Percentiles rank a stretch among this genome's conserved stretches.
These are phyloP conservation scores for Ifrita kowaldi DNA, from an alignment of 2,113 vertebrate genomes.

Conservation along the genomic window DNA sequence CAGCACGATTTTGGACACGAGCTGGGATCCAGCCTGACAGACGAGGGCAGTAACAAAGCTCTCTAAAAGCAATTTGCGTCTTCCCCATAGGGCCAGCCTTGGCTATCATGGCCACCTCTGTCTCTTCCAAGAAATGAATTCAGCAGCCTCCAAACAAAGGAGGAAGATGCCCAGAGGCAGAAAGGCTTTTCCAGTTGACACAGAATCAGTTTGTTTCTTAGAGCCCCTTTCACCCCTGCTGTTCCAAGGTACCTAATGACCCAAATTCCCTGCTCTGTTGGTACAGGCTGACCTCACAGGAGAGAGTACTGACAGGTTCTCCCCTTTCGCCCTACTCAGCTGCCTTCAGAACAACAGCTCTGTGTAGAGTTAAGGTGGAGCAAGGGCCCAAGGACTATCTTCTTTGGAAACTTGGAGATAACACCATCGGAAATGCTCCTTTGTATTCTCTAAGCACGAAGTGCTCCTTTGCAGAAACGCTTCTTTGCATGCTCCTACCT, in stretches of 20 bases:
- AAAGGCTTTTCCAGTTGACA: slow-evolving; percentile 23
- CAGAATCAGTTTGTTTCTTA: neutral
- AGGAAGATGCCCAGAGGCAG: neutral
- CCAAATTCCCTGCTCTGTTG: slow-evolving; percentile 2
- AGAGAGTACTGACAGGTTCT: neutral
- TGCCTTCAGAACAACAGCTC: neutral
- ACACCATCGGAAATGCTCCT: neutral
- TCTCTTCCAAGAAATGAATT: slow-evolving; percentile 8
- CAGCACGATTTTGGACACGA: neutral
- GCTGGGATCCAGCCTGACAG: neutral
- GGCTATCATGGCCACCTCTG: neutral
- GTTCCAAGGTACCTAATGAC: slow-evolving; percentile 2
- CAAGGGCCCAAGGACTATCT: neutral
- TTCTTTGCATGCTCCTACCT: neutral
- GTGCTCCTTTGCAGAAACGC: neutral
- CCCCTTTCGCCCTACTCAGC: neutral
- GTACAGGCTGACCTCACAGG: slow-evolving; percentile 11
- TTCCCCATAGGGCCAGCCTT: neutral
- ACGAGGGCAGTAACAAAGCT: neutral
- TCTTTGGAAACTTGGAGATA: neutral
- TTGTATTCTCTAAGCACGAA: neutral
- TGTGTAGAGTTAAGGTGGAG: neutral
- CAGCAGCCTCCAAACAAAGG: slow-evolving; percentile 20
- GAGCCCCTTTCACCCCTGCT: slow-evolving; percentile 4
- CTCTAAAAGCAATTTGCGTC: neutral